These are phyloP conservation scores for Dreissena polymorpha DNA, from an alignment of 1,140 invertebrate genomes.

Conservation along the genomic window DNA sequence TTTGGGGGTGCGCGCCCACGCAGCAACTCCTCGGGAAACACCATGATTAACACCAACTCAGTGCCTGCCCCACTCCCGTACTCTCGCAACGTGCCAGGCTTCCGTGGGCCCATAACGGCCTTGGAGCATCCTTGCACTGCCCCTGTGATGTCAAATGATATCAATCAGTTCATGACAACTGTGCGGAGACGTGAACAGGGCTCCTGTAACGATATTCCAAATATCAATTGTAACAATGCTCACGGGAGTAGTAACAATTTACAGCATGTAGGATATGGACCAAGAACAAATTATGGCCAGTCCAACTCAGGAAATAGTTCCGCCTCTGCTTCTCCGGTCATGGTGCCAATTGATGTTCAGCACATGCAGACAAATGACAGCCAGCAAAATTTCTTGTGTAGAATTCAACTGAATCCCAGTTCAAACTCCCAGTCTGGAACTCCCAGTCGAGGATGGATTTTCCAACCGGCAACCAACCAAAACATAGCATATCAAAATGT, in stretches of 20 bases:
- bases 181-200: slow-evolving; percentile 25
- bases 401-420: slow-evolving; percentile 29
- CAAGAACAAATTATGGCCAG: slow-evolving; percentile 28
- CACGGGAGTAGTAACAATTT: slow-evolving; percentile 4
- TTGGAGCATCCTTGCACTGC: slow-evolving; percentile 33
- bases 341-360: slow-evolving; percentile 48
- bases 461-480: slow-evolving; percentile 20
- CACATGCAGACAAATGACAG: slow-evolving; percentile 41
- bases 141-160: slow-evolving; percentile 39
- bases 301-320: slow-evolving; percentile 35
- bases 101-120: slow-evolving; percentile 36
- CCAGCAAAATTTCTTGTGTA: background rate
- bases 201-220: slow-evolving; percentile 41
- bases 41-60: slow-evolving; percentile 50
- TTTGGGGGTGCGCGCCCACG: slow-evolving; percentile 29
- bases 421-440: slow-evolving; percentile 22
- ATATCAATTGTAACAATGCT: slow-evolving; percentile 52
- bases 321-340: slow-evolving; percentile 32
- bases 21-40: slow-evolving; percentile 48
- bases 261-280: background rate
- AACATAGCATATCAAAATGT: slow-evolving; percentile 50
- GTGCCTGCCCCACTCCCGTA: slow-evolving; percentile 32
- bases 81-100: slow-evolving; percentile 43
- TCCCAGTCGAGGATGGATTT: slow-evolving; percentile 34
- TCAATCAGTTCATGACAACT: slow-evolving; percentile 44